Evolutionary conservation across 2,888 invertebrate species (phyloP), one percentile per base, ranked within the genome.

Genomic region (Prosapia bicincta): DNA sequence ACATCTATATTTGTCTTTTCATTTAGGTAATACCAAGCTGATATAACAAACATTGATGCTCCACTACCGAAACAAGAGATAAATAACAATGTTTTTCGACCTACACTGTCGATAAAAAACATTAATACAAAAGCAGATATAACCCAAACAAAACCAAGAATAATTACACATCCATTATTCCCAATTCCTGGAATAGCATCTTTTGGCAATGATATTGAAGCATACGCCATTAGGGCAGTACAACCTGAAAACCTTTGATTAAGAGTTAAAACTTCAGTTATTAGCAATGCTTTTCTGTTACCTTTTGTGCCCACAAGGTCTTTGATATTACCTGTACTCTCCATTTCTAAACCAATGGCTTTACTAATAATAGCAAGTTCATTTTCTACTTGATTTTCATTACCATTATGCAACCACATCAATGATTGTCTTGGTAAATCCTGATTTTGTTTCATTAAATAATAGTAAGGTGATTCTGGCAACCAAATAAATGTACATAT

Each of bases 221-320:
- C 88, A 80, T 90, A 90, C 2, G 89, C 88, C 13, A 90, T 86
- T 20, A 90, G 87, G 0, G 90, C 89, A 73, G 89, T 89, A 77
- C 89, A 89, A 1, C 90, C 90, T 80, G 89, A 89, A 75, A 91
- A 86, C 82, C 92, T 92, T 81, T 89, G 89, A 81, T 85, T 85
- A 3, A 86, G 83, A 83, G 88, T 85, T 9, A 92, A 85, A 28
- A 89, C 88, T 13, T 91, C 38, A 38, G 38, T 38, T 72, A 92
- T 88, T 80, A 88, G 85, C 80, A 92, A 84, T 0, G 92, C 92
- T 84, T 88, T 89, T 79, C 89, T 86, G 81, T 90, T 90, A 0
- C 87, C 88, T 38, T 86, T 86, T 80, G 88, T 87, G 26, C 85
- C 85, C 74, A 90, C 82, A 30, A 90, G 83, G 81, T 89, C 89